A percentile compares a stretch with the other conserved stretches of the same genome.
These are phyloP conservation scores for Bicyclus anynana DNA, from an alignment of 1,140 invertebrate species.

Conservation along the genomic window DNA sequence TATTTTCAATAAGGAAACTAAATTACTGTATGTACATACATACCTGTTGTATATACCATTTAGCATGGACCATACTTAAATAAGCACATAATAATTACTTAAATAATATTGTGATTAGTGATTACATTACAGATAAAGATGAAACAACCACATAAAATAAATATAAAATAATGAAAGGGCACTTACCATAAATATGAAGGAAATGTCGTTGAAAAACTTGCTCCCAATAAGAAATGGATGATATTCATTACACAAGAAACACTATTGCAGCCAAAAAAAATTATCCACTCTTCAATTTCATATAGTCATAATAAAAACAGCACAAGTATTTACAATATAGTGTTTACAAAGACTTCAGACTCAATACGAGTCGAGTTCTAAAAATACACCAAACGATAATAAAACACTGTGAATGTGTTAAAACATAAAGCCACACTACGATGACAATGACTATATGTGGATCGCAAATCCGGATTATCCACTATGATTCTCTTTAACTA, in stretches of 20 bases:
- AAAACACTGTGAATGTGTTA: slow-evolving; percentile 71
- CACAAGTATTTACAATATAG: slow-evolving; percentile 51
- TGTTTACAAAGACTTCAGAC: slow-evolving; percentile 62
- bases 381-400: slow-evolving; percentile 73
- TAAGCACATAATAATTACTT: no score
- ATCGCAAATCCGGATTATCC: slow-evolving; percentile 56
- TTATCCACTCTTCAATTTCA: slow-evolving; percentile 41
- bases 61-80: no score
- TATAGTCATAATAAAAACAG: slow-evolving; percentile 52
- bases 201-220: slow-evolving; percentile 42
- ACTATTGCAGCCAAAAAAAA: slow-evolving; percentile 35
- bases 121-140: no score
- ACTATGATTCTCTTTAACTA: slow-evolving; percentile 24
- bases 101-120: not conserved
- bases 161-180: not conserved
- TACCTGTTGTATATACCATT: no score
- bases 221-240: slow-evolving; percentile 46
- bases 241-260: slow-evolving; percentile 50
- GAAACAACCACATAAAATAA: no score
- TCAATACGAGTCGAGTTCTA: slow-evolving; percentile 66
- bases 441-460: slow-evolving; percentile 66
- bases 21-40: no score
- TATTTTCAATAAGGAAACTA: no score
- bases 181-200: slow-evolving; percentile 64
- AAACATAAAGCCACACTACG: slow-evolving; percentile 64